phyloP scores from a whole-genome alignment of 2,888 invertebrate species.

The Pseudococcus viburni region DNA sequence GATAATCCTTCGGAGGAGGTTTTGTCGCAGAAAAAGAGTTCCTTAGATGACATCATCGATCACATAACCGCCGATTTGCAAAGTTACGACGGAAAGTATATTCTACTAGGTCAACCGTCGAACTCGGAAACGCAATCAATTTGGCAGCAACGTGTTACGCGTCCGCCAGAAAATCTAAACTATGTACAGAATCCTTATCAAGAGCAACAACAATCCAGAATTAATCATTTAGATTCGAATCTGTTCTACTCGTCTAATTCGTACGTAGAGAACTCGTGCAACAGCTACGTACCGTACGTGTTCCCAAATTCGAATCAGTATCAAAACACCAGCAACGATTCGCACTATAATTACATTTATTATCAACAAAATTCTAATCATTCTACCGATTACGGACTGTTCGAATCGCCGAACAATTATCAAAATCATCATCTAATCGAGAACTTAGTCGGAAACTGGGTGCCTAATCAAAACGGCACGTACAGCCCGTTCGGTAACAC shows the following conservation, averaged over 20 bases:
- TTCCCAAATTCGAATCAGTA: slow-evolving; percentile 62
- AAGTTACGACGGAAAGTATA: slow-evolving; percentile 75
- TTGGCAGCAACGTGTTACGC: slow-evolving; percentile 67
- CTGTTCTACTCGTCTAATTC: slow-evolving; percentile 60
- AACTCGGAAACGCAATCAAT: slow-evolving; percentile 67
- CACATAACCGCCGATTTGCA: slow-evolving; percentile 77
- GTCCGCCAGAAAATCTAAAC: slow-evolving; percentile 62
- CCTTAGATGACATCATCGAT: slow-evolving; percentile 76
- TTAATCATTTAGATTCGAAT: slow-evolving; percentile 58
- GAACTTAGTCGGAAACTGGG: slow-evolving; percentile 82
- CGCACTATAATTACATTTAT: slow-evolving; percentile 69
- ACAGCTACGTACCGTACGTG: slow-evolving; percentile 61
- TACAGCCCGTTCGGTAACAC: slow-evolving; percentile 80
- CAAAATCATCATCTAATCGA: slow-evolving; percentile 75
- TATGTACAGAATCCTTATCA: slow-evolving; percentile 62
- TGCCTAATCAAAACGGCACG: slow-evolving; percentile 80
- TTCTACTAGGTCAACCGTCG: slow-evolving; percentile 73
- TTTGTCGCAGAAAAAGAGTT: slow-evolving; percentile 68
- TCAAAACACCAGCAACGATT: slow-evolving; percentile 59
- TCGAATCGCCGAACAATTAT: slow-evolving; percentile 69
- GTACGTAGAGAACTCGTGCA: slow-evolving; percentile 58
- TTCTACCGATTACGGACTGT: slow-evolving; percentile 71
- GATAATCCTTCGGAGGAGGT: slow-evolving; percentile 47
- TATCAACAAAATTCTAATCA: slow-evolving; percentile 68
- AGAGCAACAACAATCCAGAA: slow-evolving; percentile 57